Evolutionary conservation across 2,888 invertebrate species (phyloP), one percentile per base, ranked within the genome.

Genomic region (Notodonta dromedarius): DNA sequence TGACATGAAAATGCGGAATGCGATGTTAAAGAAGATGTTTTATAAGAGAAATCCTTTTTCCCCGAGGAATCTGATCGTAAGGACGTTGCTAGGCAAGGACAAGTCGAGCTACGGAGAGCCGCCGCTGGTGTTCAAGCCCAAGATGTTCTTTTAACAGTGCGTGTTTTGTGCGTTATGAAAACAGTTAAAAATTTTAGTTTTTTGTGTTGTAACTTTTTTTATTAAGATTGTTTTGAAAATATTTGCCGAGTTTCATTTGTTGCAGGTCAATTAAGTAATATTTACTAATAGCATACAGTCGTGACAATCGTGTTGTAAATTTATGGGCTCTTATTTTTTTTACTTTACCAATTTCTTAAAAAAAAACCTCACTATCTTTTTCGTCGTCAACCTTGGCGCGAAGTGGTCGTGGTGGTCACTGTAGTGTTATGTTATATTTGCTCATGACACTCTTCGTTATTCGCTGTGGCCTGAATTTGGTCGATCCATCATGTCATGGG

Each of bases 1-100:
- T n/a, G 89, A 92, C 59, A 72, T 67, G 13, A 91, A 86, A 55
- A 71, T 93, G 68, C 83, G 84, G 56, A 86, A 90, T 58, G 86
- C 80, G 3, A 80, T 92, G 84, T 50, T 93, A 0, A 88, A 87
- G 58, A 92, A 90, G 65, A 59, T 93, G 61, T 90, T 93, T 67
- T 65, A 86, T 56, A 92, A 90, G 71, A 83, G 79, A 51, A 93
- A 92, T 74, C 93, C 92, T 2, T 91, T 93, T 60, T 90, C 91
- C 8, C 86, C 90, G 0, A 78, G 83, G 46, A 92, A 93, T 63
- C 71, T 90, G 42, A 82, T 92, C 16, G 67, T 92, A 32, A 85
- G 75, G 65, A 89, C 92, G 6, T 66, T 93, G 52, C 73, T 93
- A 54, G 91, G 90, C 3, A 90, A 83, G 70, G 90, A 91, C 65